Base-by-base conservation (phyloP, 2,888 invertebrate genomes). In the Drosophila multiciliata region DNA sequence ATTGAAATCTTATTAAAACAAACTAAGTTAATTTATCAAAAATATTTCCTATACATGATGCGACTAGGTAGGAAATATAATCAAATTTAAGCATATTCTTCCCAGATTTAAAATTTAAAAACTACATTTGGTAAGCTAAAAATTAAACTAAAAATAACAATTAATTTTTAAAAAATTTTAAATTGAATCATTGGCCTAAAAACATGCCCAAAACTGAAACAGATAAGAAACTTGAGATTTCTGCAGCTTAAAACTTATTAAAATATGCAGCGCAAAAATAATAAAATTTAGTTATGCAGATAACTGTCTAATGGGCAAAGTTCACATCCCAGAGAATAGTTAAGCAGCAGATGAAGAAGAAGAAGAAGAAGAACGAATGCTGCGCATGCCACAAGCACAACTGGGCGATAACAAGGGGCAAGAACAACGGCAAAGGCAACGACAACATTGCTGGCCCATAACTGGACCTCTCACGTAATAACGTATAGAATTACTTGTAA, bases 381-480 rank as follows among this genome's bases (percentile, higher is more conserved):
- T 48, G 72, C 57, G 53, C 66, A 66, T 54, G 76, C 66, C 36
- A 66, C 57, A 70, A 70, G 63, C 65, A 65, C 64, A 75, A 71
- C 59, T 48, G 59, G 54, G 60, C 32, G 66, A 66, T 53, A 68
- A 57, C 62, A 73, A 70, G 42, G 63, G 59, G 54, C 67, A 63
- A 65, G 63, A 68, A 67, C 65, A 57, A 72, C 68, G 66, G 81
- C 73, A 66, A 76, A 53, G 65, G 52, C 79, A 74, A 50, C 71
- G 57, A 73, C 89, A 66, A 53, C 89, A 89, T 84, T 67, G 80
- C 71, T 81, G 74, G 83, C 80, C 86, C 90, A 89, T 86, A 89
- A 89, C 88, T 89, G 88, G 88, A 85, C 90, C 87, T 88, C 90
- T 90, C 87, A 87, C 87, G 87, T 87, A 87, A 87, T 87, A 87